A percentile compares a stretch with the other conserved stretches of the same genome.
Evolutionary conservation across 35 echinoderm and acorn worm genomes (phyloP).

Genomic region (Ophiothrix spiculata): DNA sequence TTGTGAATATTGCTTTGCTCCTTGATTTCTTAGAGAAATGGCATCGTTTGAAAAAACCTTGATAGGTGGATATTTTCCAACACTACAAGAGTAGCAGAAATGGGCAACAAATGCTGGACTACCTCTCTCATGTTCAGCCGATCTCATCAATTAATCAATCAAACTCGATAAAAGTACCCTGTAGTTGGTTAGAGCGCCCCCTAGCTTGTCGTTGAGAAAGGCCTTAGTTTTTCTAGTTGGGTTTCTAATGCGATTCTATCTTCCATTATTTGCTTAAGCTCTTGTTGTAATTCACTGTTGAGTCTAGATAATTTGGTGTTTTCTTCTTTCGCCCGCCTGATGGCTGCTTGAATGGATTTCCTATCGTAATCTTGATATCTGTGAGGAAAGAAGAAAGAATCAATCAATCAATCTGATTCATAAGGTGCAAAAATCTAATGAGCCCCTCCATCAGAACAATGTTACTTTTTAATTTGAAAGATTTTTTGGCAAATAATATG

Average conservation of each 20-base stretch:
- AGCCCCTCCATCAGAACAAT: no score
- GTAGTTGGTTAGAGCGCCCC: background rate
- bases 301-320: conserved; percentile 78
- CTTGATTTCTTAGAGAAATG: no score
- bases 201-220: conserved; percentile 60
- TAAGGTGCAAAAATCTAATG: no score
- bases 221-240: conserved; percentile 70
- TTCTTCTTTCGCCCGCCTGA: conserved; percentile 75
- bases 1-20: no score
- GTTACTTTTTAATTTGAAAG: no score
- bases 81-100: no score
- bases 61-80: no score
- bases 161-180: background rate
- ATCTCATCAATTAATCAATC: background rate
- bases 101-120: no score
- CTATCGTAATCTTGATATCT: conserved; percentile 52
- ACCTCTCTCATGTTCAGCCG: background rate
- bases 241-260: conserved; percentile 76
- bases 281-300: conserved; percentile 91
- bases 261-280: conserved; percentile 78
- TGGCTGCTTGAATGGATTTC: conserved; percentile 78
- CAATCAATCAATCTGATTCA: no score
- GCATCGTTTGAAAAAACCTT: no score
- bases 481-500: no score
- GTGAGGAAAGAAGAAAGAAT: no score